phyloP scores from a whole-genome alignment of 2,113 vertebrate species.

The Axis porcinus region DNA sequence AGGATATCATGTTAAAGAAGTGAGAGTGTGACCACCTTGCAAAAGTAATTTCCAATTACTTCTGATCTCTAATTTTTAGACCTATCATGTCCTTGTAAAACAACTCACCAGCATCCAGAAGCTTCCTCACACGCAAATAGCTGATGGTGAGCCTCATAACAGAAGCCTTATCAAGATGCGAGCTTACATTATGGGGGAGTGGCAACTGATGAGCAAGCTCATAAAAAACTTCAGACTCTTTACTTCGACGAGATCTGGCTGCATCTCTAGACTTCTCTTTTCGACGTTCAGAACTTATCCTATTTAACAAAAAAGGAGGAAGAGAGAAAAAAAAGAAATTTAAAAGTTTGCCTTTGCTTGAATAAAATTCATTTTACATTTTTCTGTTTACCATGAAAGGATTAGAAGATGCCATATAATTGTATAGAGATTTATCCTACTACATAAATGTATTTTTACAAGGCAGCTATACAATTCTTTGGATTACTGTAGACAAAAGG shows the following conservation, averaged over 20 bases:
- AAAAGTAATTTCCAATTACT: slow-evolving; percentile 35
- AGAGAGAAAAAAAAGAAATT: background rate
- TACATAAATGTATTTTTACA: background rate
- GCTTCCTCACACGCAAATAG: slow-evolving; percentile 94
- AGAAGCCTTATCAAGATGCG: slow-evolving; percentile 97
- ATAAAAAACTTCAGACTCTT: slow-evolving; percentile 97
- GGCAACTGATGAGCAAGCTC: slow-evolving; percentile 95
- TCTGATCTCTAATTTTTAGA: slow-evolving; percentile 23
- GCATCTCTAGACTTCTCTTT: slow-evolving; percentile 98
- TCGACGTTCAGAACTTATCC: slow-evolving; percentile 94
- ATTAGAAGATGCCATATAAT: background rate
- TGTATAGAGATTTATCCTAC: background rate
- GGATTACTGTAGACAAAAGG: background rate
- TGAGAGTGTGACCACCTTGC: background rate
- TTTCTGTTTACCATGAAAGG: background rate
- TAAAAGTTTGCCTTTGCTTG: background rate
- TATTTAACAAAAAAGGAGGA: slow-evolving; percentile 60
- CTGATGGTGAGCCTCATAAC: slow-evolving; percentile 98
- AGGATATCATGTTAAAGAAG: background rate
- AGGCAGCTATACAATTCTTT: background rate
- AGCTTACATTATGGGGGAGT: slow-evolving; percentile 91
- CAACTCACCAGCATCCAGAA: slow-evolving; percentile 86
- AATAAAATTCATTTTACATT: slow-evolving; percentile 46
- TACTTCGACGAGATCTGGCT: slow-evolving; percentile 92
- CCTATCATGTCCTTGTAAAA: background rate